Base-by-base conservation (phyloP, 2,888 invertebrate genomes). In the Fragum whitleyi region DNA sequence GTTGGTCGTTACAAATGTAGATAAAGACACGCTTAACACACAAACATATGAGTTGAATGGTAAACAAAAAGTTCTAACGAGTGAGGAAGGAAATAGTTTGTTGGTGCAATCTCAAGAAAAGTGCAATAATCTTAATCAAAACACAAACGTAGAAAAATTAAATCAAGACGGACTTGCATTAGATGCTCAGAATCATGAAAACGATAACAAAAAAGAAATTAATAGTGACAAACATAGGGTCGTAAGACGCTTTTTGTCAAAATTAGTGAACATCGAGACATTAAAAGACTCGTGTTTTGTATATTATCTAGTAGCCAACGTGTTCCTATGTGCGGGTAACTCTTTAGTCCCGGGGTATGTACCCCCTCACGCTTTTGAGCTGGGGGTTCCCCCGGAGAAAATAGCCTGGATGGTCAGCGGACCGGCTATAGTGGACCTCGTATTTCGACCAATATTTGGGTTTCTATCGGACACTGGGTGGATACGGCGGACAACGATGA, bases 331-430 rank as follows among this genome's bases (percentile, higher is more conserved):
- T 21, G 29, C 74, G 16, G 83, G 83, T 6, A 29, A 74, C 28
- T 55, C 32, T 16, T 28, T 83, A 11, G 62, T 74, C 2, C 71
- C 79, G 2, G 57, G 85, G 0, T 87, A 74, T 36, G 42, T 89
- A 3, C 87, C 87, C 0, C 77, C 85, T 6, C 73, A 85, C 47
- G 86, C 84, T 11, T 72, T 77, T 23, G 86, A 85, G 16, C 74
- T 79, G 29, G 80, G 77, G 0, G 65, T 89, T 2, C 61, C 53
- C 11, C 74, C 75, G 28, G 79, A 79, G 19, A 16, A 74, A 6
- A 73, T 81, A 11, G 75, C 83, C 3, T 21, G 81, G 16, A 39
- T 87, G 0, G 19, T 88, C 19, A 81, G 85, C 21, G 32, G 81
- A 7, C 74, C 75, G n/a, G 80, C 83, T 19, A 72, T 61, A 1